Evolutionary conservation across 2,888 invertebrate genomes (phyloP), one percentile per base, ranked within the genome.

Genomic region (Argyresthia albistria): DNA sequence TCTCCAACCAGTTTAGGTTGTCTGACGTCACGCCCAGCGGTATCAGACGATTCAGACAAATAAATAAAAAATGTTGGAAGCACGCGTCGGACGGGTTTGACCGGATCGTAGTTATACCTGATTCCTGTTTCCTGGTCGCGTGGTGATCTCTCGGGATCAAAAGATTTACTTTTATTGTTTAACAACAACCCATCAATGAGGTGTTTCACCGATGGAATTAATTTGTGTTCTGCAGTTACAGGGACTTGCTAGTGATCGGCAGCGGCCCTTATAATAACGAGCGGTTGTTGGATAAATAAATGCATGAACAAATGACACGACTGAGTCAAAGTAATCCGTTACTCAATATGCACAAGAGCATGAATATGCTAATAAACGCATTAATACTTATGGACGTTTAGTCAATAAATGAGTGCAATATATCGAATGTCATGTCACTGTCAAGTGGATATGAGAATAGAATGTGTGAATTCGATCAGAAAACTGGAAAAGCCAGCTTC

Each of bases 61-160:
- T 86, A 87, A 87, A 84, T 82, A 84, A 86, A 86, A 87, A 87
- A 82, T 84, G 84, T 82, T 86, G 86, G 82, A 83, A 86, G 84
- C 86, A 86, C 87, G 82, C 84, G 83, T 79, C 70, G 76, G 86
- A 87, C 87, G 81, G 80, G 87, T 87, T 86, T 80, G 79, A 86
- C 86, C 80, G 83, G 84, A 86, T 84, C 80, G 87, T 86, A 84
- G 86, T 79, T 84, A 84, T 82, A 84, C 86, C 83, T 81, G 82
- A 86, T 86, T 86, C 83, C 86, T 83, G 87, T 84, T 53, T 87
- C 86, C 86, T 87, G 84, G 78, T 81, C 65, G 63, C 67, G 70
- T 74, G 74, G 73, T 76, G 67, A 74, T 77, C 78, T 52, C 56
- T 51, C 51, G 53, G 56, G 54, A 57, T 55, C 49, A 53, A 43